These are phyloP conservation scores for Sula dactylatra DNA, from an alignment of 2,113 vertebrate genomes.

Conservation along the genomic window DNA sequence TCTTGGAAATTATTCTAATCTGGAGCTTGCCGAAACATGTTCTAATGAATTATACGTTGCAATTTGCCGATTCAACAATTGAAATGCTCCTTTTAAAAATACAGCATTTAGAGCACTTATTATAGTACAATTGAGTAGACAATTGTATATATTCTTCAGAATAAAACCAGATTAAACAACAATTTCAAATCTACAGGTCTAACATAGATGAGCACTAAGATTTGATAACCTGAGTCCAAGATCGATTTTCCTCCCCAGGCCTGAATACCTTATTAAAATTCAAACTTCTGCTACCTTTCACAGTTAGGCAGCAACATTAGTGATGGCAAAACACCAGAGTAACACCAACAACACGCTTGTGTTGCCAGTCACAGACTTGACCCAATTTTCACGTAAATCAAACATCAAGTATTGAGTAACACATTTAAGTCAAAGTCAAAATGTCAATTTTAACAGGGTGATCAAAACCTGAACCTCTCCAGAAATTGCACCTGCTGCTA, in stretches of 20 bases:
- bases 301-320: neutral
- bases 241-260: neutral
- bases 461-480: neutral
- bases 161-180: neutral
- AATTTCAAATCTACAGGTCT: neutral
- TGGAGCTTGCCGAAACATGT: neutral
- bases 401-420: neutral
- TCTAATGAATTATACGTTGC: neutral
- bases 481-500: neutral
- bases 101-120: neutral
- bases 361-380: neutral
- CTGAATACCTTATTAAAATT: neutral
- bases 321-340: neutral
- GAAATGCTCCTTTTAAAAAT: neutral
- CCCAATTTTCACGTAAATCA: neutral
- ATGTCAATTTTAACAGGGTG: neutral
- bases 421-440: neutral
- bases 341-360: neutral
- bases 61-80: neutral
- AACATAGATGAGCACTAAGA: neutral
- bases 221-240: neutral
- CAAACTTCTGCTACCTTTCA: neutral
- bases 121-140: neutral
- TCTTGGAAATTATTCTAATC: neutral
- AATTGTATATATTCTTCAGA: neutral